Evolutionary conservation across 2,888 invertebrate genomes (phyloP), one percentile per base, ranked within the genome.

Genomic region (Drosophila aldrichi): DNA sequence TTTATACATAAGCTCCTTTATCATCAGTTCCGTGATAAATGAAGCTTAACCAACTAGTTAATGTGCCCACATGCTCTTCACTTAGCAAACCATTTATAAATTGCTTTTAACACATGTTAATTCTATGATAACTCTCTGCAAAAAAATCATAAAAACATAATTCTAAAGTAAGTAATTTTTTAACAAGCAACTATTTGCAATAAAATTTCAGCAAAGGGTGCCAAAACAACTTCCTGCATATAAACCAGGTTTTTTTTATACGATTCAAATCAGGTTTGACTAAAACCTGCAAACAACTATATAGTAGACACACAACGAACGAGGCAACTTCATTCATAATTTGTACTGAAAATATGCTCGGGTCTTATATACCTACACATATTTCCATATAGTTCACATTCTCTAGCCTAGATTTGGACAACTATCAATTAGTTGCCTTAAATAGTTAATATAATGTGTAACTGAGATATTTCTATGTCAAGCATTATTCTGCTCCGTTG

Each of bases 401-500:
- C 10, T 20, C 1, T 44, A 44, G 48, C 22, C 54, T 3, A 25
- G 40, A 40, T 40, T 40, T 18, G 20, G 38, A 29, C 25, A n/a
- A 6, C 54, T 46, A 38, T 29, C 38, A 46, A 46, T 58, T 48
- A 48, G 25, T 5, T 38, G 12, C 22, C 29, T 29, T 20, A 18
- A 48, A 18, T 16, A 20, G 41, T 32, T 43, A 10, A 14, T 40
- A 2, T 18, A 9, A 10, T 32, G 32, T 32, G 20, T 14, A 41
- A 34, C n/a, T 16, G 20, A 25, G 12, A 12, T 34, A 34, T 32
- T 18, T 34, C 9, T 34, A 25, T 29, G 25, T 64, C 12, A n/a
- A 43, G 34, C 51, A 46, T 25, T 20, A 25, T 48, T 67, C 68
- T 41, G 67, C 22, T 66, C 18, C 38, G 44, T 16, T 52, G 65